These are phyloP conservation scores for Choristoneura rosaceana DNA, from an alignment of 2,888 invertebrate species.

Conservation along the genomic window DNA sequence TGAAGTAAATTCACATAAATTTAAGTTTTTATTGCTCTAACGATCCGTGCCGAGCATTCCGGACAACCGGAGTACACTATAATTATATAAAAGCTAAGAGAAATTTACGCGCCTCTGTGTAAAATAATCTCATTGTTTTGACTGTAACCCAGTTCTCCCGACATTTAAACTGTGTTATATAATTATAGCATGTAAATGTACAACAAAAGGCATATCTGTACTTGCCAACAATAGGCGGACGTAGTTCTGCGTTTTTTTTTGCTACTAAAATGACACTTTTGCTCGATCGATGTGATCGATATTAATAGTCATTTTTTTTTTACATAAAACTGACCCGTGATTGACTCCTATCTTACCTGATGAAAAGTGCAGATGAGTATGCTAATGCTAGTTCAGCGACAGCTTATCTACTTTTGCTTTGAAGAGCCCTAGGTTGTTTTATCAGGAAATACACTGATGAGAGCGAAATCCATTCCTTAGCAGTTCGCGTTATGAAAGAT, in stretches of 20 bases:
- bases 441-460: too few relatives aligned
- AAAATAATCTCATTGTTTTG: conserved; percentile 38
- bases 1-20: conserved; percentile 9
- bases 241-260: not conserved
- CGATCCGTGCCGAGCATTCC: conserved; percentile 12
- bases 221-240: not conserved
- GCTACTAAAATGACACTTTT: not conserved
- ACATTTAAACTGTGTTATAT: conserved; percentile 35
- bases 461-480: too few relatives aligned
- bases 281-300: not conserved
- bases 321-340: too few relatives aligned
- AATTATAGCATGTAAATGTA: conserved; percentile 33
- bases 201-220: conserved; percentile 1
- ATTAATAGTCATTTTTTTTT: not conserved
- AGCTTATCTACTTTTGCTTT: too few relatives aligned
- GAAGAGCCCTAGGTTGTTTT: too few relatives aligned
- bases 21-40: conserved; percentile 24
- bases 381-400: too few relatives aligned
- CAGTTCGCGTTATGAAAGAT: too few relatives aligned
- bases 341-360: too few relatives aligned
- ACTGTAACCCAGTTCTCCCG: conserved; percentile 34
- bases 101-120: conserved; percentile 35
- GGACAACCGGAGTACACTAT: conserved; percentile 23
- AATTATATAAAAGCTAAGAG: conserved; percentile 37
- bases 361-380: too few relatives aligned